Base-by-base conservation (phyloP, 2,888 invertebrate species). In the Stramonita haemastoma region DNA sequence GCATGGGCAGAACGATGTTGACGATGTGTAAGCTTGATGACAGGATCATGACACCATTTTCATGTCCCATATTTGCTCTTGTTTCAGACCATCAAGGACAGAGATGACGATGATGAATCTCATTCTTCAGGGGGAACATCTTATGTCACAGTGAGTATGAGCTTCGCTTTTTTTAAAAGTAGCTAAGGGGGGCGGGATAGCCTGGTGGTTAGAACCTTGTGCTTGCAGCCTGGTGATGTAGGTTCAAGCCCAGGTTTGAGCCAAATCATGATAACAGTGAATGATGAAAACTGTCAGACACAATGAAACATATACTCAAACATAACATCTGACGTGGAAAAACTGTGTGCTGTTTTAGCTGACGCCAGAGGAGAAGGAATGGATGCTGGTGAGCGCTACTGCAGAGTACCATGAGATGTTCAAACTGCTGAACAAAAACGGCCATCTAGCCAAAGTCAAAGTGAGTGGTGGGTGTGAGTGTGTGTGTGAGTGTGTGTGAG, bases 401-500 rank as follows among this genome's bases (percentile, higher is more conserved):
- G 97, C 97, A 87, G 98, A 98, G 95, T 98, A 98, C 95, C 98
- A 98, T 94, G 97, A 97, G 87, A 96, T 99, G 94, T 97, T 98
- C 86, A 98, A 98, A 96, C 97, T 99, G 96, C 98, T 98, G 91
- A 97, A 97, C 91, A 98, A 98, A 94, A 98, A 98, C 96, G 97
- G 98, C 0, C 97, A 98, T 92, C 97, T 99, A 91, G 98, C 98
- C 92, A 97, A 97, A 96, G 97, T 98, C 91, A 98, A 98, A 98
- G 98, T 98, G 97, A 97, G 73, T 56, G 6, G 26, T 36, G 70
- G 70, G 60, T 66, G n/a, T n/a, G 6, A n/a, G n/a, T 13, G 11
- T 79, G 0, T 79, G 29, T 66, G 6, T n/a, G 13, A n/a, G n/a
- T 13, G 11, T 79, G 0, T 79, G 29, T 79, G 32, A 15, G 29